Evolutionary conservation across 1,140 invertebrate species (phyloP).

Genomic region (Listronotus oregonensis): DNA sequence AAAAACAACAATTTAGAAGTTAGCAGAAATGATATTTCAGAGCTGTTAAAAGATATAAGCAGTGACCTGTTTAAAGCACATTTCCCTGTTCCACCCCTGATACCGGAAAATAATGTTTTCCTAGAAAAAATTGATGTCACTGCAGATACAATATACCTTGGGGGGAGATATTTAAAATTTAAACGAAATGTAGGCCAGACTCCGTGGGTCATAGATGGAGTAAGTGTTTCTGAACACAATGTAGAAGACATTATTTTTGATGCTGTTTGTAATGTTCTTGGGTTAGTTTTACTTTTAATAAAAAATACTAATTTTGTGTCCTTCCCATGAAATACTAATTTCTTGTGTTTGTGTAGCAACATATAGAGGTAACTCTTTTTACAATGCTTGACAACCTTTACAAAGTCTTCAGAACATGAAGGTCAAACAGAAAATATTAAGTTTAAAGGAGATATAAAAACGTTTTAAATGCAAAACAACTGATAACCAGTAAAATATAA

Average conservation of each 20-base stretch:
- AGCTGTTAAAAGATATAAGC: constrained; percentile 58
- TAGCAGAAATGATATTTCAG: constrained; percentile 51
- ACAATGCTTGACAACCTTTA: no score
- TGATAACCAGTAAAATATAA: no score
- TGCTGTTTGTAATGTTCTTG: constrained; percentile 61
- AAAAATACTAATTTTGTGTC: no score
- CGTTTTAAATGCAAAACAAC: no score
- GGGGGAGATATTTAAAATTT: constrained; percentile 85
- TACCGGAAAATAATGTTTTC: constrained; percentile 51
- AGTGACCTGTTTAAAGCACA: constrained; percentile 58
- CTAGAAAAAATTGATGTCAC: constrained; percentile 58
- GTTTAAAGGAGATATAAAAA: no score
- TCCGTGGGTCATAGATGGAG: constrained; percentile 89
- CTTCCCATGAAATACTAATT: no score
- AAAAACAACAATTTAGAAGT: constrained; percentile 38
- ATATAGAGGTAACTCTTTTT: no score
- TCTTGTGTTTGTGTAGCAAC: no score
- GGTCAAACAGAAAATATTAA: no score
- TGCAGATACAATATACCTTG: constrained; percentile 65
- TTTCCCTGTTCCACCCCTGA: constrained; percentile 56
- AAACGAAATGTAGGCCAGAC: constrained; percentile 88
- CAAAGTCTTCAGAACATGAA: no score
- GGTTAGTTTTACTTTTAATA: constrained; percentile 54
- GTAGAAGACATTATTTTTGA: constrained; percentile 89
- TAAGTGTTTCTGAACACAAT: constrained; percentile 79